Conservation (phyloP, 2,888 invertebrate genomes). For the Trissolcus japonicus region DNA sequence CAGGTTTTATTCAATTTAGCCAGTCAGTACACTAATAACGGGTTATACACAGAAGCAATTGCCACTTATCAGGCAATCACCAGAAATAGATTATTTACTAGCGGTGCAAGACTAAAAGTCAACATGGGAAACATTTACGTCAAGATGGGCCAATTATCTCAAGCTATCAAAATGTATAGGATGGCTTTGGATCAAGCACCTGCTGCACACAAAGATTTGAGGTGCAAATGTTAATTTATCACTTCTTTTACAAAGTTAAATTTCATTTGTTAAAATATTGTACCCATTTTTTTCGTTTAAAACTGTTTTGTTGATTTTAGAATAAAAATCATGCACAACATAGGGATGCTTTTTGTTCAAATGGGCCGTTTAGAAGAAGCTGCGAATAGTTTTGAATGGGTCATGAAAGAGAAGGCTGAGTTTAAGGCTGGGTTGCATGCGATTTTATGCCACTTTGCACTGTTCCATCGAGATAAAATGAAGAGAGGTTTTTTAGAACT, state of each 20-base stretch:
- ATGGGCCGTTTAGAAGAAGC: slow-evolving; percentile 98
- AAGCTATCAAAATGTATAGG: slow-evolving; percentile 97
- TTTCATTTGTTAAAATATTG: neutral
- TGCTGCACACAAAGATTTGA: slow-evolving; percentile 92
- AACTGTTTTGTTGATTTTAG: slow-evolving; percentile 75
- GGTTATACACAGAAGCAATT: slow-evolving; percentile 96
- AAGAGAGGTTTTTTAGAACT: slow-evolving; percentile 93
- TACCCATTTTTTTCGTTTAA: neutral
- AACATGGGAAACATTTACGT: slow-evolving; percentile 99
- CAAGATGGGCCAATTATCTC: slow-evolving; percentile 93
- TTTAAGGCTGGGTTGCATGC: slow-evolving; percentile 92
- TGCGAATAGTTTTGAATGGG: slow-evolving; percentile 96
- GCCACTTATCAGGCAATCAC: slow-evolving; percentile 97
- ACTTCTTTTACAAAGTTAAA: too few relatives aligned
- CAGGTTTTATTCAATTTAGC: slow-evolving; percentile 97
- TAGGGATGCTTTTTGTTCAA: slow-evolving; percentile 94
- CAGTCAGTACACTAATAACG: slow-evolving; percentile 94
- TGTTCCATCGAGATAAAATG: slow-evolving; percentile 95
- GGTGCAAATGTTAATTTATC: slow-evolving; percentile 76
- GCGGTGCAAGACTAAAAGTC: slow-evolving; percentile 94
- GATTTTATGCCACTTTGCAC: slow-evolving; percentile 90
- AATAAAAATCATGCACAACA: slow-evolving; percentile 98
- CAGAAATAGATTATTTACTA: slow-evolving; percentile 94
- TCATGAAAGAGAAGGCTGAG: slow-evolving; percentile 96
- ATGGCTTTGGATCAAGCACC: slow-evolving; percentile 99